Percentiles rank a stretch among this genome's conserved stretches.
Conservation (phyloP, 2,797 vertebrate genomes). For the Megaceryle alcyon region DNA sequence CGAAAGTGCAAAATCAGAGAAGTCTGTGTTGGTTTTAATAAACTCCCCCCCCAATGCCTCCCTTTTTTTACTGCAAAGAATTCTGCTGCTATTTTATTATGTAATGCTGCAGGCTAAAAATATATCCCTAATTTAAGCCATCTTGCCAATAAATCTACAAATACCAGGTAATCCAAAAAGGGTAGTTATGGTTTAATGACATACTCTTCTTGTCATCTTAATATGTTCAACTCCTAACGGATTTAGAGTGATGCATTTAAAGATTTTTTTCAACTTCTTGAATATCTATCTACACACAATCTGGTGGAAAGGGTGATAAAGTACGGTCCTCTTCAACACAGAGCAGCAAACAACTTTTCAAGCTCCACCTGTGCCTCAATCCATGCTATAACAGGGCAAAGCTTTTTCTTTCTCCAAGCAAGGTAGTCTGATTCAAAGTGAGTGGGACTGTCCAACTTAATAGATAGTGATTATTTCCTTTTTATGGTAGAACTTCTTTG, state of each 20-base stretch:
- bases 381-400: neutral
- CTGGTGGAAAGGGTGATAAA: neutral
- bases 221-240: slow-evolving; percentile 40
- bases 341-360: neutral
- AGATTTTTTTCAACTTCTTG: neutral
- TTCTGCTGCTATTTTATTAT: slow-evolving; percentile 62
- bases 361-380: neutral
- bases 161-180: slow-evolving; percentile 63
- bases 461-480: slow-evolving; percentile 53
- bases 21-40: slow-evolving; percentile 31
- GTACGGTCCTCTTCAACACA: neutral
- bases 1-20: neutral
- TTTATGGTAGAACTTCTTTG: slow-evolving; percentile 33
- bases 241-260: slow-evolving; percentile 24
- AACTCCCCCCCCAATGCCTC: neutral
- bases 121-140: slow-evolving; percentile 61
- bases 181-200: slow-evolving; percentile 43
- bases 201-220: slow-evolving; percentile 64
- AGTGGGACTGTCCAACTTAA: slow-evolving; percentile 20
- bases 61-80: slow-evolving; percentile 39
- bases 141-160: slow-evolving; percentile 58
- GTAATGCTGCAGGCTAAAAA: slow-evolving; percentile 60
- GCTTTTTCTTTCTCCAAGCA: slow-evolving; percentile 1
- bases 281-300: neutral
- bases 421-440: slow-evolving; percentile 47